These are phyloP conservation scores for Nymphalis urticae DNA, from an alignment of 2,888 invertebrate species.

Conservation along the genomic window DNA sequence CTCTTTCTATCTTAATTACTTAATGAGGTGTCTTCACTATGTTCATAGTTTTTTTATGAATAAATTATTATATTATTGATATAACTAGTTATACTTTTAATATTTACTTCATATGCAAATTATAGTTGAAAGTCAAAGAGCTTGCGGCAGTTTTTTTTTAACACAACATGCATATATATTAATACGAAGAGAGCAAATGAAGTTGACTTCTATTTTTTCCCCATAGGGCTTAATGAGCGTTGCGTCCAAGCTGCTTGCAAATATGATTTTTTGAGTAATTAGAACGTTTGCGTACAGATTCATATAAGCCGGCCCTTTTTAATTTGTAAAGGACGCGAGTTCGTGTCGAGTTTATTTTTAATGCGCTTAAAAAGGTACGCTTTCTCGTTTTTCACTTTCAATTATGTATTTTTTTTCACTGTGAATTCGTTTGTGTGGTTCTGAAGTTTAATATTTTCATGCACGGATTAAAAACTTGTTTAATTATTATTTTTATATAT, in stretches of 20 bases:
- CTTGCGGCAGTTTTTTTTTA: constrained; percentile 10
- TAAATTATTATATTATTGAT: too few species aligned
- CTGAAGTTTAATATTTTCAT: constrained; percentile 5
- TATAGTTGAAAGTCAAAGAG: constrained; percentile 16
- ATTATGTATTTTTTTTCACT: constrained; percentile 30
- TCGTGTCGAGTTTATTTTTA: constrained; percentile 43
- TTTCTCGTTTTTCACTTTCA: constrained; percentile 43
- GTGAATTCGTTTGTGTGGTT: constrained; percentile 27
- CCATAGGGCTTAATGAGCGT: constrained; percentile 59
- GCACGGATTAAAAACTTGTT: neutral
- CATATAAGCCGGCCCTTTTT: constrained; percentile 58
- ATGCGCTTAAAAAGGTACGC: constrained; percentile 51
- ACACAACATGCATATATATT: constrained; percentile 28
- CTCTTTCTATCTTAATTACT: too few species aligned
- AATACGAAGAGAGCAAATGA: constrained; percentile 33
- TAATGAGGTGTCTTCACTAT: too few species aligned
- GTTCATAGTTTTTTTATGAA: too few species aligned
- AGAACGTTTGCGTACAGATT: constrained; percentile 64
- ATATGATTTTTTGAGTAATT: constrained; percentile 71
- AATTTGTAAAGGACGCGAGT: constrained; percentile 55
- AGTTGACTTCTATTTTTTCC: constrained; percentile 40
- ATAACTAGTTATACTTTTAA: neutral
- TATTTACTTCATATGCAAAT: constrained; percentile 1
- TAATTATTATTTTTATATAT: neutral
- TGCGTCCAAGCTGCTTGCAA: constrained; percentile 61